A percentile compares a stretch with the other conserved stretches of the same genome.
Conservation (phyloP, 2,113 vertebrate species). For the Sorex fumeus region DNA sequence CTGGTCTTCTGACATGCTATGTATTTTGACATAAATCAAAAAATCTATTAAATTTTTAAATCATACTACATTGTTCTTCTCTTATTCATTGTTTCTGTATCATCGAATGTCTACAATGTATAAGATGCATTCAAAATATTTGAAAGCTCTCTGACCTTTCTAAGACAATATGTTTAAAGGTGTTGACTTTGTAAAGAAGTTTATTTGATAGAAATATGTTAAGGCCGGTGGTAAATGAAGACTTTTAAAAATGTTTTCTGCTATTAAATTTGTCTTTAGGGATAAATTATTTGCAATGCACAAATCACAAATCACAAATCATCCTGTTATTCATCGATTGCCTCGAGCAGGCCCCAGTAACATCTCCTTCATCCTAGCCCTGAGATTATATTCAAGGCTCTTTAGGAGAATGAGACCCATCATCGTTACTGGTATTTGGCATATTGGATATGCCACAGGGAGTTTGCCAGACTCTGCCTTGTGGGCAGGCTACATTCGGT, state of each 20-base stretch:
- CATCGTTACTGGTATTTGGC: too few relatives aligned
- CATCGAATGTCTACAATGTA: neutral
- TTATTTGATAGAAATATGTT: neutral
- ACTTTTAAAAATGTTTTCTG: neutral
- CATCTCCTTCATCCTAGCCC: too few relatives aligned
- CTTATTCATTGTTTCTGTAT: constrained; percentile 56
- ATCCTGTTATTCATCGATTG: too few relatives aligned
- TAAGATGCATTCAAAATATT: constrained; percentile 47
- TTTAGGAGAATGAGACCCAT: too few relatives aligned
- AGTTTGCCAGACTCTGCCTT: too few relatives aligned
- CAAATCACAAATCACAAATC: too few relatives aligned
- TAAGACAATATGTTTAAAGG: neutral
- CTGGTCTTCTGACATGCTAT: constrained; percentile 65
- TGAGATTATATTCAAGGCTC: too few relatives aligned
- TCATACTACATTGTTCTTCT: neutral
- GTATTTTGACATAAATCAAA: constrained; percentile 71
- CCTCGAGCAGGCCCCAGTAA: too few relatives aligned
- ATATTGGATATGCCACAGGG: too few relatives aligned
- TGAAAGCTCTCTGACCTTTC: constrained; percentile 40
- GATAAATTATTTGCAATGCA: neutral
- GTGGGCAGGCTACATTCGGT: too few relatives aligned
- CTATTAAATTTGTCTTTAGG: neutral
- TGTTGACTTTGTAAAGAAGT: constrained; percentile 61
- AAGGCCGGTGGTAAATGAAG: neutral
- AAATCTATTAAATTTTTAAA: constrained; percentile 54